A percentile compares a stretch with the other conserved stretches of the same genome.
phyloP scores from a whole-genome alignment of 2,888 invertebrate species.

The Ligdia adustata region DNA sequence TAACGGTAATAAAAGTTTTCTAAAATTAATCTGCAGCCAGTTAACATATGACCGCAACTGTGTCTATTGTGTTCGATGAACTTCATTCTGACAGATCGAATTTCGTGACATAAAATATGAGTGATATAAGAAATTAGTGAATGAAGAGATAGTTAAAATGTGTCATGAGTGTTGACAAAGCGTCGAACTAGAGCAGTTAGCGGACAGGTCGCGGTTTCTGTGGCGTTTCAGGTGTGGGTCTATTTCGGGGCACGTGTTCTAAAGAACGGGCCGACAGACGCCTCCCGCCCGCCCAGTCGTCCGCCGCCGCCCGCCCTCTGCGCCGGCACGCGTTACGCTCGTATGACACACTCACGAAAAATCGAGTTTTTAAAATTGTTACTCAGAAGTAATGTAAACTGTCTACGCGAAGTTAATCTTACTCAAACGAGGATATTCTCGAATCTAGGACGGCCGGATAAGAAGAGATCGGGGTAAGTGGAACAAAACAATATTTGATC shows the following conservation, averaged over 20 bases:
- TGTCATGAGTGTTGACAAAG: slow-evolving; percentile 69
- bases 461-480: slow-evolving; percentile 57
- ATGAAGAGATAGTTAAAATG: slow-evolving; percentile 41
- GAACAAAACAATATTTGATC: slow-evolving; percentile 50
- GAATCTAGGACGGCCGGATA: slow-evolving; percentile 40
- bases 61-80: slow-evolving; percentile 21
- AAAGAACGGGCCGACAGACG: slow-evolving; percentile 52
- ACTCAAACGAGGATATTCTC: slow-evolving; percentile 31
- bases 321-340: slow-evolving; percentile 45
- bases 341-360: slow-evolving; percentile 15
- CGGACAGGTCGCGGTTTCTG: slow-evolving; percentile 63
- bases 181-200: slow-evolving; percentile 59
- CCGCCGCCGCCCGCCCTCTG: slow-evolving; percentile 59
- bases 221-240: slow-evolving; percentile 75
- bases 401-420: slow-evolving; percentile 10
- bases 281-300: slow-evolving; percentile 70
- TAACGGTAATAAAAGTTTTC: slow-evolving; percentile 33
- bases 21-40: slow-evolving; percentile 34
- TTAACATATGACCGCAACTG: slow-evolving; percentile 23
- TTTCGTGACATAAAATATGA: background rate
- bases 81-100: too few relatives aligned
- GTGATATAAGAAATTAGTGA: slow-evolving; percentile 29
- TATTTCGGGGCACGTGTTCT: slow-evolving; percentile 68
- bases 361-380: slow-evolving; percentile 26
- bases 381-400: slow-evolving; percentile 4